A percentile compares a stretch with the other conserved stretches of the same genome.
These are phyloP conservation scores for Brachyistius frenatus DNA, from an alignment of 2,113 vertebrate genomes.

Conservation along the genomic window DNA sequence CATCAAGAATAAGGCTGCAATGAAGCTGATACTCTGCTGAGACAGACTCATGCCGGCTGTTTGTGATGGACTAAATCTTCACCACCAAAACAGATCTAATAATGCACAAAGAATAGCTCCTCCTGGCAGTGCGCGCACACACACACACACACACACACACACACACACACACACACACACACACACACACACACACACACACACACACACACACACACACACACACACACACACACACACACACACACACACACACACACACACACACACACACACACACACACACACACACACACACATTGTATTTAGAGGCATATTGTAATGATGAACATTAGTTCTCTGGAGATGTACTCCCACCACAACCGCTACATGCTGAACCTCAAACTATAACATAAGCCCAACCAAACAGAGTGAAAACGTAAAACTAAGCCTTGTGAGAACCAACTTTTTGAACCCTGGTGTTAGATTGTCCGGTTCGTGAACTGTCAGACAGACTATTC, in stretches of 20 bases:
- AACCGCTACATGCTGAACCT: background rate
- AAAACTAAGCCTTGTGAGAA: too few species aligned
- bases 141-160: background rate
- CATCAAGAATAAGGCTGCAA: constrained; percentile 57
- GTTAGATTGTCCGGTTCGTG: too few species aligned
- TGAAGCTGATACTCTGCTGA: constrained; percentile 26
- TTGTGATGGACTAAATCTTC: background rate
- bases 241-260: background rate
- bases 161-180: background rate
- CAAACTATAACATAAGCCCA: background rate
- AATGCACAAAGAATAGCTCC: background rate
- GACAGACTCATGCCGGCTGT: constrained; percentile 64
- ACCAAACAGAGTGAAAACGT: background rate
- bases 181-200: background rate
- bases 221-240: background rate
- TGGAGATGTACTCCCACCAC: constrained; percentile 25
- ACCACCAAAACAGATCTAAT: background rate
- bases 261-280: background rate
- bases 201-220: background rate
- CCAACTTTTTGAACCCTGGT: too few species aligned
- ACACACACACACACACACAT: background rate
- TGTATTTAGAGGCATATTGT: background rate
- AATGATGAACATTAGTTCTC: constrained; percentile 10
- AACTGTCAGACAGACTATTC: too few species aligned
- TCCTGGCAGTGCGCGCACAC: background rate